A percentile compares a stretch with the other conserved stretches of the same genome.
Evolutionary conservation across 1,140 invertebrate genomes (phyloP).

Genomic region (Ceratoteleas bidentatus): DNA sequence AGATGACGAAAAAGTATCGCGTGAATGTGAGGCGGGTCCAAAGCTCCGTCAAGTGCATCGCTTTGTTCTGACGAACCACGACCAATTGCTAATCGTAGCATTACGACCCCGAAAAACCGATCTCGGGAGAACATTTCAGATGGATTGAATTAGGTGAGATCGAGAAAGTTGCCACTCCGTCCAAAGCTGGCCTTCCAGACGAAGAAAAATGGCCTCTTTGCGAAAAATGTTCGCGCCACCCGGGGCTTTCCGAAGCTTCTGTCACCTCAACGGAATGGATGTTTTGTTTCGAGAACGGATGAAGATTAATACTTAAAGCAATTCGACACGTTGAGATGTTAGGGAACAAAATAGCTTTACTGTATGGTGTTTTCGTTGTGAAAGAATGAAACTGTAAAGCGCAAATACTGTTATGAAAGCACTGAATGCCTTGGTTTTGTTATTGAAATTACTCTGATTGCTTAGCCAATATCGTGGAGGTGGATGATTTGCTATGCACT

Average conservation of each 20-base stretch:
- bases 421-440: too few relatives aligned
- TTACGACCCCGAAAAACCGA: slow-evolving; percentile 17
- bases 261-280: neutral
- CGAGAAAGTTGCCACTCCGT: slow-evolving; percentile 24
- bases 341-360: too few relatives aligned
- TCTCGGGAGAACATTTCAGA: slow-evolving; percentile 10
- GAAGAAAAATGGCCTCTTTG: neutral
- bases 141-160: slow-evolving; percentile 34
- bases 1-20: slow-evolving; percentile 32
- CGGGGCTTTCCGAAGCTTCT: neutral
- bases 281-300: neutral
- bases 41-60: slow-evolving; percentile 43
- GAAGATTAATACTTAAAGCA: too few relatives aligned
- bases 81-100: slow-evolving; percentile 41
- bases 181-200: slow-evolving; percentile 3
- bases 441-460: too few relatives aligned
- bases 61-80: slow-evolving; percentile 18
- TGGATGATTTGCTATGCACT: too few relatives aligned
- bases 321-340: too few relatives aligned
- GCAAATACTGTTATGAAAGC: too few relatives aligned
- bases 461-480: too few relatives aligned
- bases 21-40: slow-evolving; percentile 21
- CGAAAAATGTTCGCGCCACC: neutral
- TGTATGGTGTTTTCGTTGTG: too few relatives aligned
- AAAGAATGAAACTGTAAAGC: too few relatives aligned